Base-by-base conservation (phyloP, 1,140 invertebrate species). In the Agrilus planipennis region DNA sequence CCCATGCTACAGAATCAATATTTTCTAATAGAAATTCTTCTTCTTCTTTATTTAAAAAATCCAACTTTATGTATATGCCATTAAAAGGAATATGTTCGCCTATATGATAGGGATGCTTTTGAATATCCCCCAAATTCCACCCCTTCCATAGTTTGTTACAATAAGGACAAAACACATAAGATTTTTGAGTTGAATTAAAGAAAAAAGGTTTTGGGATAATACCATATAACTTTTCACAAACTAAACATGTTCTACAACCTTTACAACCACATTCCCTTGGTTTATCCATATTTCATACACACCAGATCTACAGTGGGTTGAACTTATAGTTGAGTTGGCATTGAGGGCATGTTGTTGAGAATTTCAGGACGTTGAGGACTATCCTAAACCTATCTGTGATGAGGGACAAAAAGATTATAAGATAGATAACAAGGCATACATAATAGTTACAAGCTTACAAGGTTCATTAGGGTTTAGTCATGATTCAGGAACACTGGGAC, bases 261-360 rank as follows among this genome's bases (percentile, higher is more conserved):
- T 94, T 95, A 59, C 90, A 95, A 15, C 87, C 89, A 67, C 90
- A 95, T 1, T 77, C 69, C 35, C 82, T 63, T 23, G 76, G 68
- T 44, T 73, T 78, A 53, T 81, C 77, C 78, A 84, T 84, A n/a
- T n/a, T n/a, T n/a, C n/a, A n/a, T n/a, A n/a, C n/a, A n/a, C n/a
- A n/a, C n/a, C n/a, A n/a, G n/a, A n/a, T n/a, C n/a, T n/a, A n/a
- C n/a, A n/a, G n/a, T n/a, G n/a, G n/a, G n/a, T n/a, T n/a, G n/a
- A n/a, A n/a, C n/a, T n/a, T n/a, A n/a, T n/a, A n/a, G n/a, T n/a
- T n/a, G n/a, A n/a, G n/a, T n/a, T n/a, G n/a, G n/a, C n/a, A n/a
- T n/a, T n/a, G n/a, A n/a, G n/a, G n/a, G n/a, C n/a, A n/a, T n/a
- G n/a, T n/a, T n/a, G n/a, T n/a, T n/a, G n/a, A n/a, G n/a, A n/a